Percentiles rank a stretch among this genome's conserved stretches.
phyloP scores from a whole-genome alignment of 2,797 vertebrate genomes.

The Botia kubotai region DNA sequence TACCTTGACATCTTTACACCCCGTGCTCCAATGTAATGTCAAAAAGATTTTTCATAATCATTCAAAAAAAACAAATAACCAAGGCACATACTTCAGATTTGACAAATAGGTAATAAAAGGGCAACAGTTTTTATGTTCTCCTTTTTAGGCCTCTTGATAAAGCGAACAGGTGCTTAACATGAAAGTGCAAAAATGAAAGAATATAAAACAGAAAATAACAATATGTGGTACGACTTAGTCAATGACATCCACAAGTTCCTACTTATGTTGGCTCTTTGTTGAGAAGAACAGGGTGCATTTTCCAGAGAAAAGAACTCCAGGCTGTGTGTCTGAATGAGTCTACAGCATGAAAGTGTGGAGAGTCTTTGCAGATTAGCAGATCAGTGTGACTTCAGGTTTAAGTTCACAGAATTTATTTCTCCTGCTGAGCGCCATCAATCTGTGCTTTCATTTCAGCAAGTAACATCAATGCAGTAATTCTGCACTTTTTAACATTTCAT shows the following conservation, averaged over 20 bases:
- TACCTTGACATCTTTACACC: conserved; percentile 60
- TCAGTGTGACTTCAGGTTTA: not conserved
- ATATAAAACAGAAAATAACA: conserved; percentile 2
- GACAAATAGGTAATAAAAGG: conserved; percentile 34
- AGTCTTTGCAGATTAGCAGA: not conserved
- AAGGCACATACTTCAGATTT: conserved; percentile 78
- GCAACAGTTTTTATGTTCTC: not conserved
- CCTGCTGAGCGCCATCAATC: conserved; percentile 6
- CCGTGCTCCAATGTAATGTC: conserved; percentile 74
- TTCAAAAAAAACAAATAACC: conserved; percentile 63
- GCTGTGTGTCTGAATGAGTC: not conserved
- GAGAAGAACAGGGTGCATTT: not conserved
- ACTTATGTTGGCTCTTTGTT: not conserved
- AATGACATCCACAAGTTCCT: conserved; percentile 5
- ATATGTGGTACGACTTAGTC: conserved; percentile 9
- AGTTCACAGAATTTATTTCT: not conserved
- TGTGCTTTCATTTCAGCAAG: not conserved
- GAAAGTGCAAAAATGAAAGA: not conserved
- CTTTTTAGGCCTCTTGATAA: not conserved
- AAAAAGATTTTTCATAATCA: conserved; percentile 62
- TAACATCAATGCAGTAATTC: not conserved
- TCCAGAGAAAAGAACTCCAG: conserved; percentile 1
- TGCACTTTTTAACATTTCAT: not conserved
- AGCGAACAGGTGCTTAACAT: not conserved
- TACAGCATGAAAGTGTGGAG: not conserved